These are phyloP conservation scores for Girardinichthys multiradiatus DNA, from an alignment of 2,113 vertebrate genomes.

Conservation along the genomic window DNA sequence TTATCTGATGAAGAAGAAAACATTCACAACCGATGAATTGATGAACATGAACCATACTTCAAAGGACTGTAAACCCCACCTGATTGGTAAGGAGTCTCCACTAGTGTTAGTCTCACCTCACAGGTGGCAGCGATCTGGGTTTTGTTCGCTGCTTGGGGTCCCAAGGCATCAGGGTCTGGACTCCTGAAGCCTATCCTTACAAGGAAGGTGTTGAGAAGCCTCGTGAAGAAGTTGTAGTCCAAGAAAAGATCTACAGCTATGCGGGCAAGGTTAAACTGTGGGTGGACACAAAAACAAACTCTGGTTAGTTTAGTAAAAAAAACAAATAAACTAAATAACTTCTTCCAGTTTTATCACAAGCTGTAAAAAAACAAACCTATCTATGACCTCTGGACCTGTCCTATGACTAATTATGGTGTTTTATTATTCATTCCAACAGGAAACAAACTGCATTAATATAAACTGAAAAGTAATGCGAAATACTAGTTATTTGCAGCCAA, in stretches of 20 bases:
- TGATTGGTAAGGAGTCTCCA: no score
- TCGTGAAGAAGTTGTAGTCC: conserved; percentile 76
- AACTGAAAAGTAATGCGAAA: no score
- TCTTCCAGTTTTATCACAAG: neutral
- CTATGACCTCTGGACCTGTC: neutral
- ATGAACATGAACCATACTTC: no score
- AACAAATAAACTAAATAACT: neutral
- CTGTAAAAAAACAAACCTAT: neutral
- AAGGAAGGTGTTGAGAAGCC: conserved; percentile 69
- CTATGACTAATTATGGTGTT: neutral
- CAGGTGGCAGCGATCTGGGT: conserved; percentile 81
- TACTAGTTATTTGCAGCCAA: no score
- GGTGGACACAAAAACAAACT: neutral
- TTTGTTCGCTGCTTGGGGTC: conserved; percentile 46
- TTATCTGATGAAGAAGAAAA: conserved; percentile 50
- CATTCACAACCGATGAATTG: neutral
- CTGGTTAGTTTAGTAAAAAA: neutral
- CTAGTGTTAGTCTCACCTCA: conserved; percentile 80
- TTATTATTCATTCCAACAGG: neutral
- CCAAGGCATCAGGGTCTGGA: conserved; percentile 16
- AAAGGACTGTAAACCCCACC: no score
- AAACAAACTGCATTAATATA: neutral
- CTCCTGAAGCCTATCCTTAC: conserved; percentile 35
- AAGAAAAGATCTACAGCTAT: conserved; percentile 41
- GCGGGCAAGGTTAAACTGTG: conserved; percentile 70